Base-by-base conservation (phyloP, 1,140 invertebrate species). In the Harpegnathos saltator region DNA sequence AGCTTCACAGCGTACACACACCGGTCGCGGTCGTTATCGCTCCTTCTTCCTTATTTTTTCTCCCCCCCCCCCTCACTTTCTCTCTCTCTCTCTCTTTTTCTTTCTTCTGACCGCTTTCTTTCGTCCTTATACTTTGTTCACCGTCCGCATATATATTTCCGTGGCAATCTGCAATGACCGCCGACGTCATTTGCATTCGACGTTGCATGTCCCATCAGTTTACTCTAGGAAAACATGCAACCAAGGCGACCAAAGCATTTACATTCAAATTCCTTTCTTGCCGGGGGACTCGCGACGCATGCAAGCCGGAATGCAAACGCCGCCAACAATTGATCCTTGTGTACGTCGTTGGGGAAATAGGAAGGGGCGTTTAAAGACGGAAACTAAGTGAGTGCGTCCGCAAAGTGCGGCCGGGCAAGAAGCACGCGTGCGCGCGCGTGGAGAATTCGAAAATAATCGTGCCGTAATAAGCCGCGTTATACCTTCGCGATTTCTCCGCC, bases 201-300 rank as follows among this genome's bases (percentile, higher is more conserved):
- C 84, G 88, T 89, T 89, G 88, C 88, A 89, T 89, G 88, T 84
- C 81, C 81, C 87, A 89, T 89, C 88, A 85, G 88, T 89, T 89
- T 89, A 89, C 87, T 82, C 88, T 89, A 86, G 84, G 87, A 89
- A 89, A 89, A 82, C 88, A 86, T 89, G 88, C 88, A 88, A 89
- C 69, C 84, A 75, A 85, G 69, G 86, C 87, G 84, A 84, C 86
- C 84, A 61, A 81, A 84, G 88, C 81, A 89, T 89, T 89, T 89
- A 89, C 87, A 89, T 89, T 89, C 74, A 88, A 89, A 89, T 89
- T 86, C 80, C 87, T 83, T 85, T 85, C 80, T 77, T 85, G 62
- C 26, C 63, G 29, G 86, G 77, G 38, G 82, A 83, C 77, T 84
- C 77, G 4, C 29, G 48, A n/a, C 81, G 54, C 87, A 81, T 84